These are phyloP conservation scores for Tortrix viridana DNA, from an alignment of 2,888 invertebrate species.

Conservation along the genomic window DNA sequence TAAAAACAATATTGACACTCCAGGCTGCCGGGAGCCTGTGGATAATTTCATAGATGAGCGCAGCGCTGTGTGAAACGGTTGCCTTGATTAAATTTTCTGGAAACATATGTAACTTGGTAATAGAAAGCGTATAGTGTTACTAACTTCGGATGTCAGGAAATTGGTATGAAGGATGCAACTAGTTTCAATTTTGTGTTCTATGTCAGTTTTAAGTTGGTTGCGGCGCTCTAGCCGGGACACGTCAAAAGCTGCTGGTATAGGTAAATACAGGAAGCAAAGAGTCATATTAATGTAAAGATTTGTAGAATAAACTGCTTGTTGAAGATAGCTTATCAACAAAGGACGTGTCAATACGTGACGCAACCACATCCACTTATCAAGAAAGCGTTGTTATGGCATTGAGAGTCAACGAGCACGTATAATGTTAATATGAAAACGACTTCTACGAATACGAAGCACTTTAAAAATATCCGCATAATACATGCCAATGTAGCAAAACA, in stretches of 20 bases:
- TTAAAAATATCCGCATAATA: too few species aligned
- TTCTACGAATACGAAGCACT: too few species aligned
- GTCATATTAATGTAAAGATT: constrained; percentile 9
- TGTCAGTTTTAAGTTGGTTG: too few species aligned
- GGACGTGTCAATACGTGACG: not conserved
- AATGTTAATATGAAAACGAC: too few species aligned
- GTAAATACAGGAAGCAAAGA: not conserved
- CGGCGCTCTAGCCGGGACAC: too few species aligned
- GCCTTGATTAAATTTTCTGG: constrained; percentile 13
- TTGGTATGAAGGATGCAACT: not conserved
- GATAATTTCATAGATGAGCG: constrained; percentile 18
- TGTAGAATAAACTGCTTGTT: not conserved
- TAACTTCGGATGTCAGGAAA: not conserved
- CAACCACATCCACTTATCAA: not conserved
- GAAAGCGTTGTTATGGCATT: too few species aligned
- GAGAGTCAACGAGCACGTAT: too few species aligned
- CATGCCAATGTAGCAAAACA: too few species aligned
- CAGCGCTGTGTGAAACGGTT: not conserved
- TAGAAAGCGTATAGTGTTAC: not conserved
- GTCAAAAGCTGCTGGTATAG: constrained; percentile 5
- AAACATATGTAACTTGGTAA: constrained; percentile 13
- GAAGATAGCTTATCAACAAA: constrained; percentile 12
- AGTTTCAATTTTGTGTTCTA: too few species aligned
- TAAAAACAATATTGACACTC: constrained; percentile 23
- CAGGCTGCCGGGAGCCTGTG: not conserved